phyloP scores from a whole-genome alignment of 2,797 vertebrate species.

The Bradypodion ventrale region DNA sequence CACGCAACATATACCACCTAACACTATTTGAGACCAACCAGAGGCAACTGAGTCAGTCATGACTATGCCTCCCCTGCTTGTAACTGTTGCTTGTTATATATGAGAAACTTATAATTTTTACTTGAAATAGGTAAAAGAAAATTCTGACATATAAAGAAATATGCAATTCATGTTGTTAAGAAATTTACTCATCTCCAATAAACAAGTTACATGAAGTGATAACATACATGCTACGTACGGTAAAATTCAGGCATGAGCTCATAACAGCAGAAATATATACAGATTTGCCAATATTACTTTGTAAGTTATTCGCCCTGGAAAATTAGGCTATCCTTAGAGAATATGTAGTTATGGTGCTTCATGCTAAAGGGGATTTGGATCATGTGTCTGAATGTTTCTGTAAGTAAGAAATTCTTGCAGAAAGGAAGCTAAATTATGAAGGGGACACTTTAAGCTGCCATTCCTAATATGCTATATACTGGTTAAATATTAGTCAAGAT shows the following conservation, averaged over 20 bases:
- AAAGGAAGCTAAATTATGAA: neutral
- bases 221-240: neutral
- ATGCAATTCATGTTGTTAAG: neutral
- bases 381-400: neutral
- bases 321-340: neutral
- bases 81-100: neutral
- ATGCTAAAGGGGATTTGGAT: neutral
- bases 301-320: neutral
- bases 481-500: too few species aligned
- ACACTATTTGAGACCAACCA: neutral
- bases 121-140: neutral
- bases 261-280: neutral
- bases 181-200: neutral
- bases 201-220: neutral
- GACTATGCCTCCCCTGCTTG: neutral
- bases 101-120: neutral
- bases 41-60: neutral
- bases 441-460: neutral
- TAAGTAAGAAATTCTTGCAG: neutral
- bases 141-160: neutral
- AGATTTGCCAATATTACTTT: neutral
- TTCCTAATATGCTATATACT: neutral
- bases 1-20: neutral
- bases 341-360: neutral
- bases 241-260: neutral